Percentiles rank a stretch among this genome's conserved stretches.
phyloP scores from a whole-genome alignment of 2,888 invertebrate species.

The Entomobrya proxima region DNA sequence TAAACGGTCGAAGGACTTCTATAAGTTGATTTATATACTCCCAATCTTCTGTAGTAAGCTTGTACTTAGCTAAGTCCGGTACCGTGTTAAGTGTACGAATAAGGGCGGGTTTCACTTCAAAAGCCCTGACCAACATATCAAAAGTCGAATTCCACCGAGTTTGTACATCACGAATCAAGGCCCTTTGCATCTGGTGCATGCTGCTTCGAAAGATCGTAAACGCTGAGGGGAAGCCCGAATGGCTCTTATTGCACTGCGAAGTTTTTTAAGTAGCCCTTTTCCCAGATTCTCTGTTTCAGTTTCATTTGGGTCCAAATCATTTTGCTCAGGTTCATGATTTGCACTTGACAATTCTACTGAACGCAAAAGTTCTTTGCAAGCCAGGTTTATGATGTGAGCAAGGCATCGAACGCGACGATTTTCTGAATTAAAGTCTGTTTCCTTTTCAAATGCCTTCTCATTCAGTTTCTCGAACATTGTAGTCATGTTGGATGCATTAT shows the following conservation, averaged over 20 bases:
- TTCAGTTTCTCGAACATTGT: constrained; percentile 21
- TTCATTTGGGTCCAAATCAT: not conserved
- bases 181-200: not conserved
- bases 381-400: constrained; percentile 44
- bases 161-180: not conserved
- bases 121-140: constrained; percentile 7
- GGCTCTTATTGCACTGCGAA: not conserved
- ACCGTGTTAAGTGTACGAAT: not conserved
- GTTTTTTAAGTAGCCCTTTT: not conserved
- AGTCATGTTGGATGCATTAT: constrained; percentile 50
- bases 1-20: constrained; percentile 42
- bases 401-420: constrained; percentile 38
- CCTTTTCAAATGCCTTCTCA: not conserved
- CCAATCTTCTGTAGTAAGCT: constrained; percentile 33
- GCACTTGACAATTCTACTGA: not conserved
- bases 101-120: not conserved
- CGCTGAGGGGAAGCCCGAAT: constrained; percentile 18
- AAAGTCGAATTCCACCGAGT: constrained; percentile 45
- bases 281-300: not conserved
- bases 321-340: not conserved
- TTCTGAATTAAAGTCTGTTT: not conserved
- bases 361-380: not conserved
- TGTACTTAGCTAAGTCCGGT: not conserved
- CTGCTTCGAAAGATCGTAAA: not conserved
- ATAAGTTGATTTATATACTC: constrained; percentile 9